A percentile compares a stretch with the other conserved stretches of the same genome.
phyloP scores from a whole-genome alignment of 2,888 invertebrate species.

The Watsonalla cultraria region DNA sequence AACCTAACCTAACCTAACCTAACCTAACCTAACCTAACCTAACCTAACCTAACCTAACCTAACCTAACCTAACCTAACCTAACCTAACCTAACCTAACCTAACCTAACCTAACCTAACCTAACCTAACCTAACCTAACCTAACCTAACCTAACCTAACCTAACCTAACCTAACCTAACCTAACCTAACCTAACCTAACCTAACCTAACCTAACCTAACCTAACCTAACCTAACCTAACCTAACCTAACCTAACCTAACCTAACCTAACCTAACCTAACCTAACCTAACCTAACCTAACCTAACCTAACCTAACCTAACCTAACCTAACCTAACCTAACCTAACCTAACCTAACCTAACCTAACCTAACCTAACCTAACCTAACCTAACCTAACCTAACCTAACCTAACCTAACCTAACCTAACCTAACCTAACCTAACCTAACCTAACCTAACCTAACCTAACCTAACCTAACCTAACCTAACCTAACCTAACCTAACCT shows the following conservation, averaged over 20 bases:
- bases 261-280: slow-evolving; percentile 15
- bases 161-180: slow-evolving; percentile 22
- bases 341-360: slow-evolving; percentile 14
- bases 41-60: slow-evolving; percentile 22
- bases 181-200: slow-evolving; percentile 22
- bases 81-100: slow-evolving; percentile 21
- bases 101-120: slow-evolving; percentile 23
- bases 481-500: slow-evolving; percentile 15
- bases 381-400: slow-evolving; percentile 13
- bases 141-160: slow-evolving; percentile 24
- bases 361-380: slow-evolving; percentile 14
- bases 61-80: slow-evolving; percentile 23
- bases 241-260: slow-evolving; percentile 20
- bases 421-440: slow-evolving; percentile 12
- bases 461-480: slow-evolving; percentile 15
- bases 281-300: slow-evolving; percentile 15
- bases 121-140: slow-evolving; percentile 24
- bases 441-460: slow-evolving; percentile 21
- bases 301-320: slow-evolving; percentile 17
- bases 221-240: slow-evolving; percentile 20
- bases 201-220: slow-evolving; percentile 21
- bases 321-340: slow-evolving; percentile 14
- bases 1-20: slow-evolving; percentile 22
- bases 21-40: slow-evolving; percentile 21
- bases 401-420: slow-evolving; percentile 12